phyloP scores from a whole-genome alignment of 2,113 vertebrate species.

The Origma solitaria region DNA sequence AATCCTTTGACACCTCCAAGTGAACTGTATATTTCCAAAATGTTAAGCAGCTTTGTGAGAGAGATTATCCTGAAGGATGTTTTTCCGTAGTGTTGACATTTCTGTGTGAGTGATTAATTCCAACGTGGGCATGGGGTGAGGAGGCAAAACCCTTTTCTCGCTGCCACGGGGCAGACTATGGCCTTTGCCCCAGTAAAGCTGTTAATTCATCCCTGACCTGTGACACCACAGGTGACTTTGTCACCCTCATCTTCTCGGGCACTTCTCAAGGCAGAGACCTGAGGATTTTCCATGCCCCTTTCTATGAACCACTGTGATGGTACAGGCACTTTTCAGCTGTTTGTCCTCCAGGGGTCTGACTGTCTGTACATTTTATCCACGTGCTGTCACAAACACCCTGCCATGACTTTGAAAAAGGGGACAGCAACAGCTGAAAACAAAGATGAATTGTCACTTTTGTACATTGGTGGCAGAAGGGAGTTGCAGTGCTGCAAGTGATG shows the following conservation, averaged over 20 bases:
- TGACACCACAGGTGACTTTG: not conserved
- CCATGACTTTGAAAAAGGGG: not conserved
- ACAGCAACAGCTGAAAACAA: not conserved
- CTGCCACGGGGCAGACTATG: not conserved
- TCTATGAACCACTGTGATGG: not conserved
- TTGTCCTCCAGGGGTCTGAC: not conserved
- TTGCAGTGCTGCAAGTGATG: not conserved
- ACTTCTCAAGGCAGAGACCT: not conserved
- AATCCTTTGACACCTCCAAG: not conserved
- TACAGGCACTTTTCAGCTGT: not conserved
- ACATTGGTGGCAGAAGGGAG: not conserved
- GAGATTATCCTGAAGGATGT: slow-evolving; percentile 37
- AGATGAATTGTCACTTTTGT: not conserved
- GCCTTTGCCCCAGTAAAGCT: not conserved
- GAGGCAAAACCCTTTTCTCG: not conserved
- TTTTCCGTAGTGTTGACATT: not conserved
- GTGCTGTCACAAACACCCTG: not conserved
- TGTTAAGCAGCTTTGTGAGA: slow-evolving; percentile 39
- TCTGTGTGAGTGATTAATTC: slow-evolving; percentile 7
- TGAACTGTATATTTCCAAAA: not conserved
- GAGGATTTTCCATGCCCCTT: not conserved
- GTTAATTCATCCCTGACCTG: not conserved
- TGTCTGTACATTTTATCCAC: not conserved
- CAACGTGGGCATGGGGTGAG: not conserved
- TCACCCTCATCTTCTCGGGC: not conserved